Evolutionary conservation across 1,140 invertebrate species (phyloP).

Genomic region (Monomorium pharaonis): DNA sequence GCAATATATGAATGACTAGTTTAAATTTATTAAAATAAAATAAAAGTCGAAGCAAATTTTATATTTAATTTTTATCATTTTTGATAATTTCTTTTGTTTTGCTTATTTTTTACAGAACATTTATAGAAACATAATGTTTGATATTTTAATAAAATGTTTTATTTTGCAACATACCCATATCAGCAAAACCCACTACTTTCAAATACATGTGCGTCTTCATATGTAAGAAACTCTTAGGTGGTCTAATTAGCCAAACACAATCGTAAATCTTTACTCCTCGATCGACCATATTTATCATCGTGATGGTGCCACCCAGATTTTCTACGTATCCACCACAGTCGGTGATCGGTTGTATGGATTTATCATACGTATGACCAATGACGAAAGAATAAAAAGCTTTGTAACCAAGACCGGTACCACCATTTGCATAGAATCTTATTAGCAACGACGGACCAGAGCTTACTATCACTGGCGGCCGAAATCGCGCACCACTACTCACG

Average conservation of each 20-base stretch:
- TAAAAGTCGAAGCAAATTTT: not conserved
- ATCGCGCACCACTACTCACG: conserved; percentile 88
- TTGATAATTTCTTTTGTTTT: not conserved
- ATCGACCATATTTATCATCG: conserved; percentile 91
- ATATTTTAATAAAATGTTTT: not conserved
- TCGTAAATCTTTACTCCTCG: conserved; percentile 88
- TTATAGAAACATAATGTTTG: too few species aligned
- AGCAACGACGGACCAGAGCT: conserved; percentile 88
- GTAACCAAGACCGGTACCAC: conserved; percentile 89
- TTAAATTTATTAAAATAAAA: not conserved
- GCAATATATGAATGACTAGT: not conserved
- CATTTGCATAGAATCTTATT: conserved; percentile 90
- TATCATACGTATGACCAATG: conserved; percentile 85
- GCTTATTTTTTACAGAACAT: not conserved
- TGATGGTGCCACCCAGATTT: conserved; percentile 90
- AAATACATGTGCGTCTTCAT: conserved; percentile 90
- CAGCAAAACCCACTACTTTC: conserved; percentile 88
- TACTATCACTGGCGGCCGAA: conserved; percentile 89
- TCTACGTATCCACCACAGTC: conserved; percentile 91
- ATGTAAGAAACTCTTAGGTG: conserved; percentile 88
- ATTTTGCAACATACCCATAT: conserved; percentile 86
- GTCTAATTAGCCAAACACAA: conserved; percentile 91
- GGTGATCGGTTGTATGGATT: conserved; percentile 86
- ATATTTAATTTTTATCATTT: not conserved
- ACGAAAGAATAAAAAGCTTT: conserved; percentile 89